Conservation (phyloP, 2,888 invertebrate genomes). For the Xestia rhomboidea region DNA sequence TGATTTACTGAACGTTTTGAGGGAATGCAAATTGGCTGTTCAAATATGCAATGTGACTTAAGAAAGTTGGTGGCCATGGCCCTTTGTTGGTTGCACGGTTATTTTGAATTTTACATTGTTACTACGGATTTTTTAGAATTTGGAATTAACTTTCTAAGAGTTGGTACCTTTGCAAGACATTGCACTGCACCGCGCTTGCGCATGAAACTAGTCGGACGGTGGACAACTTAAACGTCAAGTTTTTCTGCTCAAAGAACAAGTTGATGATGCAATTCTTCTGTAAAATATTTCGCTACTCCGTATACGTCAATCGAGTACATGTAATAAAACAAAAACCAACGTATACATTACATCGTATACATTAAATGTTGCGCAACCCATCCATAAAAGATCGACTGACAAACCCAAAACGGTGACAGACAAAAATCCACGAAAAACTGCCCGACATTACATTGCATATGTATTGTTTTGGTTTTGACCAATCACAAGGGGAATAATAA, state of each 20-base stretch:
- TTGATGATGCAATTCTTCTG: constrained; percentile 58
- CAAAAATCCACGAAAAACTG: constrained; percentile 55
- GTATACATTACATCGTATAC: constrained; percentile 56
- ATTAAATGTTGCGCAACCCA: constrained; percentile 58
- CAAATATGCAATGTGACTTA: constrained; percentile 65
- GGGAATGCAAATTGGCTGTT: constrained; percentile 68
- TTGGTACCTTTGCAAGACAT: constrained; percentile 8
- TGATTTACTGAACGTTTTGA: constrained; percentile 71
- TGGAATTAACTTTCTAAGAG: constrained; percentile 47
- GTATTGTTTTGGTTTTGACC: constrained; percentile 61
- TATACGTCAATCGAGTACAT: constrained; percentile 32
- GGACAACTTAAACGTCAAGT: constrained; percentile 28
- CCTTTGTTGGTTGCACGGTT: constrained; percentile 53
- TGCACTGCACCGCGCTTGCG: constrained; percentile 8
- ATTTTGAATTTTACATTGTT: constrained; percentile 61
- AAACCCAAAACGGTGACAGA: constrained; percentile 55
- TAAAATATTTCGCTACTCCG: constrained; percentile 54
- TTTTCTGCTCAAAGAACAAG: constrained; percentile 47
- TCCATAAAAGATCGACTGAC: constrained; percentile 58
- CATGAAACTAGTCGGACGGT: constrained; percentile 33
- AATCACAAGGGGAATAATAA: constrained; percentile 73
- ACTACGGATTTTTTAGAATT: constrained; percentile 51
- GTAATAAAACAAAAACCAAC: constrained; percentile 52
- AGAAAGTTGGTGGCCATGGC: constrained; percentile 59
- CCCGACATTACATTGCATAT: constrained; percentile 52